Evolutionary conservation across 2,113 vertebrate species (phyloP).

Genomic region (Rhinopomastus cyanomelas): DNA sequence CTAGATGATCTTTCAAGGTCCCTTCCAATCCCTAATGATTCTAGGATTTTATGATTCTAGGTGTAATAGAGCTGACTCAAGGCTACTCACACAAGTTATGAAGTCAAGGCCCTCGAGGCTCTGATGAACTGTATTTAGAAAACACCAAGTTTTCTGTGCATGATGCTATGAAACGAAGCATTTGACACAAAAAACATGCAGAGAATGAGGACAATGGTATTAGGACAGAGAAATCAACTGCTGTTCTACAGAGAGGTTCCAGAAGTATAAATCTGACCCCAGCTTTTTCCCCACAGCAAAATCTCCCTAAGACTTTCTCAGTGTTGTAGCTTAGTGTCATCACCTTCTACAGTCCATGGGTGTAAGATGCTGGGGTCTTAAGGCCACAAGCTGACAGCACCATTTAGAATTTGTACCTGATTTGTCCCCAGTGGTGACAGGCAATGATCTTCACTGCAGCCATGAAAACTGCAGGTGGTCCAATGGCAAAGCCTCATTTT

Average conservation of each 20-base stretch:
- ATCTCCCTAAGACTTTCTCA: not conserved
- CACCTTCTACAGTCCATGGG: not conserved
- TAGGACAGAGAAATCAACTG: not conserved
- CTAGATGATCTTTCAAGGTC: no score
- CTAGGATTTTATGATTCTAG: no score
- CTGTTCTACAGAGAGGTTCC: not conserved
- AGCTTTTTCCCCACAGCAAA: not conserved
- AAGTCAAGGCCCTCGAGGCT: not conserved
- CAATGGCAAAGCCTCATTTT: not conserved
- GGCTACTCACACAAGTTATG: not conserved
- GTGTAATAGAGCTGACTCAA: not conserved
- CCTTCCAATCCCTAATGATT: no score
- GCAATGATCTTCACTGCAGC: not conserved
- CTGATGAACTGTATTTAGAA: not conserved
- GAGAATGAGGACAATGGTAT: not conserved
- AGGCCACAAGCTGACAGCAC: not conserved
- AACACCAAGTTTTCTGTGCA: not conserved
- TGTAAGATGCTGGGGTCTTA: not conserved
- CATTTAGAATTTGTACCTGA: not conserved
- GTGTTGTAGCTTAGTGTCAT: not conserved
- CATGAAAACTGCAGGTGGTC: not conserved
- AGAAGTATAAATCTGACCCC: not conserved
- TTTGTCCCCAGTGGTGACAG: not conserved
- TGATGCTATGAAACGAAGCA: not conserved
- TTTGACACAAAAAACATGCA: not conserved